phyloP scores from a whole-genome alignment of 2,888 invertebrate genomes.

The Eupelmus urozonus region DNA sequence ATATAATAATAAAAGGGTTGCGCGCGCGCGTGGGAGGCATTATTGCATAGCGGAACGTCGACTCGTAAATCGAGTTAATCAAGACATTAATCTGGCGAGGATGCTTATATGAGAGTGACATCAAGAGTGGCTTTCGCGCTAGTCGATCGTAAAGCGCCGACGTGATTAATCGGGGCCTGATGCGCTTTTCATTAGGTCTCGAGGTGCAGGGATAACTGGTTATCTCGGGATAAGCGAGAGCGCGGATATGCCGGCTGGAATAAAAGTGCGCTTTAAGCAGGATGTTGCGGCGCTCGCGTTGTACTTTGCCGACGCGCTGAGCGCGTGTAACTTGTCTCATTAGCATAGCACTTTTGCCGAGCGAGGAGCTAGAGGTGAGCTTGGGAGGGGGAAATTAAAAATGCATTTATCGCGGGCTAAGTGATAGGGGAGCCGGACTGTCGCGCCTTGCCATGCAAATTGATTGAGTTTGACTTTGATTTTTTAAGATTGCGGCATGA shows the following conservation, averaged over 20 bases:
- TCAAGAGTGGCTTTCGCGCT: neutral
- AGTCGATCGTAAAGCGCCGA: neutral
- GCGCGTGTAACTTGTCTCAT: neutral
- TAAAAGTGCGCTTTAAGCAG: neutral
- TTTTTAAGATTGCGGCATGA: too few species aligned
- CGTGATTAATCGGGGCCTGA: neutral
- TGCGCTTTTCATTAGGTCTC: too few species aligned
- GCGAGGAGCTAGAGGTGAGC: too few species aligned
- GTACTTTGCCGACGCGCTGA: too few species aligned
- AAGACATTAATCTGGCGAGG: conserved; percentile 70
- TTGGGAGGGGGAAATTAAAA: too few species aligned
- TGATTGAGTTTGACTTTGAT: too few species aligned
- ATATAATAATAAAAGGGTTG: neutral
- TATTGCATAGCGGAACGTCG: conserved; percentile 40
- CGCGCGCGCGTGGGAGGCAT: conserved; percentile 33
- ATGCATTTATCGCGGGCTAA: too few species aligned
- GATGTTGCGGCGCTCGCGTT: too few species aligned
- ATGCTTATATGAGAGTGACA: too few species aligned
- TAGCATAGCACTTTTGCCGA: neutral
- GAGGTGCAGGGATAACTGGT: too few species aligned
- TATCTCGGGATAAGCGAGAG: too few species aligned
- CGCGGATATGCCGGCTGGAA: neutral
- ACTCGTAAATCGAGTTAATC: conserved; percentile 69
- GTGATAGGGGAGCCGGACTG: neutral
- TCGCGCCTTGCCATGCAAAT: too few species aligned